These are phyloP conservation scores for Cololabis saira DNA, from an alignment of 2,113 vertebrate genomes.

Conservation along the genomic window DNA sequence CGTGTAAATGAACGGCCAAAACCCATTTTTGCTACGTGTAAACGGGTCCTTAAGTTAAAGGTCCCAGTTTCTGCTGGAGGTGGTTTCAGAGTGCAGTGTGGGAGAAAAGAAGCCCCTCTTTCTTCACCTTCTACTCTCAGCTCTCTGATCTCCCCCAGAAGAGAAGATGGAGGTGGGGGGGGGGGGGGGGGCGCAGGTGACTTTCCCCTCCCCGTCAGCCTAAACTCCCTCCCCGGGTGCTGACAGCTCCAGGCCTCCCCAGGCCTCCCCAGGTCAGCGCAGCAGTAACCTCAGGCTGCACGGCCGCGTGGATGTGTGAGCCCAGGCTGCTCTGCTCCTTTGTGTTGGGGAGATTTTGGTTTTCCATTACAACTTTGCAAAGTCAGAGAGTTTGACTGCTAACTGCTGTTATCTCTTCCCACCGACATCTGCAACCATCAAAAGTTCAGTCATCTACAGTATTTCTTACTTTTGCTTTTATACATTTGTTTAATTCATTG, in stretches of 20 bases:
- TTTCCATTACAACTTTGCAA: neutral
- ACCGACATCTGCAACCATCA: too few species aligned
- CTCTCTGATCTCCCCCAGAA: constrained; percentile 58
- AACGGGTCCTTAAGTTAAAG: neutral
- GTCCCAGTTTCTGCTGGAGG: constrained; percentile 13
- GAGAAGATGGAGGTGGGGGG: neutral
- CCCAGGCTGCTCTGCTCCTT: constrained; percentile 7
- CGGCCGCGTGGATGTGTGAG: constrained; percentile 6
- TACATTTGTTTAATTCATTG: too few species aligned
- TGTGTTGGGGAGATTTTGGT: neutral
- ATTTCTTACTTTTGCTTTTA: too few species aligned
- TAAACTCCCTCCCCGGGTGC: constrained; percentile 59
- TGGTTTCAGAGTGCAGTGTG: constrained; percentile 31
- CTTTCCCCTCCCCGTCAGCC: constrained; percentile 47
- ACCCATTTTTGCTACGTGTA: too few species aligned
- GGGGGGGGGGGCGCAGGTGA: constrained; percentile 52
- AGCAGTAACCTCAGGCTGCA: constrained; percentile 52
- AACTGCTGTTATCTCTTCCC: too few species aligned
- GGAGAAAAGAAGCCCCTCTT: constrained; percentile 58
- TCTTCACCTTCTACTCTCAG: constrained; percentile 73
- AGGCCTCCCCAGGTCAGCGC: constrained; percentile 52
- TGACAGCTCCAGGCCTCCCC: constrained; percentile 65
- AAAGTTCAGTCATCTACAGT: too few species aligned
- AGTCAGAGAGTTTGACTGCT: neutral
- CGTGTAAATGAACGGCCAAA: too few species aligned